Evolutionary conservation across 2,797 vertebrate genomes (phyloP).

Genomic region (Pangasius larnaudii): DNA sequence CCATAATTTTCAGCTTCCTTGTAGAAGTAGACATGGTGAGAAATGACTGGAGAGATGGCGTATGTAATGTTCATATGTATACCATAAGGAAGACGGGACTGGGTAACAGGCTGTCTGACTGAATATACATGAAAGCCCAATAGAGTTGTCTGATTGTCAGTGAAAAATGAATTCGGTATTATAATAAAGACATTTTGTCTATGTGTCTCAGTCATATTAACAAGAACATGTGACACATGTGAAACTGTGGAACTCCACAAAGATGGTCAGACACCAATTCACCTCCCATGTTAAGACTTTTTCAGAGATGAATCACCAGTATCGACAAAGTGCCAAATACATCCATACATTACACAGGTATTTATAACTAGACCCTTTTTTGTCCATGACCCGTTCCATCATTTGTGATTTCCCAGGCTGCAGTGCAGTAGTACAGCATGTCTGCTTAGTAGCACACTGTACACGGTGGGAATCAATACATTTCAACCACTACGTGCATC

Average conservation of each 20-base stretch:
- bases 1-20: conserved; percentile 42
- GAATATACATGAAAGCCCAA: background rate
- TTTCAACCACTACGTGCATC: background rate
- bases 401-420: background rate
- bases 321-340: background rate
- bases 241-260: background rate
- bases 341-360: background rate
- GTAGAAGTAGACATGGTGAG: background rate
- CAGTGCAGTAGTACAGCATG: background rate
- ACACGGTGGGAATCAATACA: background rate
- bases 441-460: background rate
- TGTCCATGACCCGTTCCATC: background rate
- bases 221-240: background rate
- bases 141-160: background rate
- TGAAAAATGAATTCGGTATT: background rate
- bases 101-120: background rate
- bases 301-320: background rate
- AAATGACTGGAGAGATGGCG: conserved; percentile 27
- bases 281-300: background rate
- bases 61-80: conserved; percentile 18
- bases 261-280: background rate
- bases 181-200: background rate
- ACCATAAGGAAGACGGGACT: background rate
- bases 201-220: background rate
- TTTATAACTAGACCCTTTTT: background rate